phyloP scores from a whole-genome alignment of 2,888 invertebrate genomes.

The Oscheius myriophilus region DNA sequence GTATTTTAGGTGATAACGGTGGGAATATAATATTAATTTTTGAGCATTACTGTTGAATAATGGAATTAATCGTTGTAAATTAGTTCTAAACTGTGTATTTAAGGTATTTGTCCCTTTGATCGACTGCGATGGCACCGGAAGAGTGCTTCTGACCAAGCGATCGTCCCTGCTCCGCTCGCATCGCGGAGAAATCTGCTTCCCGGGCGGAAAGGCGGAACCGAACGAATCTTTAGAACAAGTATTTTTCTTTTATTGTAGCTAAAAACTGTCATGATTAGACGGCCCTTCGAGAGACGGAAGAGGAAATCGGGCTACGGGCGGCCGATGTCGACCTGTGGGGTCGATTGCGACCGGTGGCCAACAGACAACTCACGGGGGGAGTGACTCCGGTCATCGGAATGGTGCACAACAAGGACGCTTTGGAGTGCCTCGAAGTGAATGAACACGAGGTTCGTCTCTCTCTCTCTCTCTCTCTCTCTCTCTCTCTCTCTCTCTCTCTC shows the following conservation, averaged over 20 bases:
- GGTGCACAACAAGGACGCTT: slow-evolving; percentile 28
- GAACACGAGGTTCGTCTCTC: slow-evolving; percentile 37
- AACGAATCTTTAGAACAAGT: slow-evolving; percentile 55
- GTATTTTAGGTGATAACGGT: too few species aligned
- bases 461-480: slow-evolving; percentile 7
- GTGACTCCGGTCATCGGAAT: slow-evolving; percentile 53
- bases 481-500: slow-evolving; percentile 7
- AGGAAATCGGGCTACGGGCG: slow-evolving; percentile 56
- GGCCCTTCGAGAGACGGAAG: slow-evolving; percentile 59
- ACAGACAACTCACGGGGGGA: slow-evolving; percentile 39
- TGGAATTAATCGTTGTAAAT: too few species aligned
- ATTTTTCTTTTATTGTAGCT: slow-evolving; percentile 31
- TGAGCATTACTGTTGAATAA: too few species aligned
- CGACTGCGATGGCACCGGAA: slow-evolving; percentile 32
- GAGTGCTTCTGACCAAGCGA: slow-evolving; percentile 57
- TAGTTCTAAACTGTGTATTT: too few species aligned
- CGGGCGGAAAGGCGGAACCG: slow-evolving; percentile 62
- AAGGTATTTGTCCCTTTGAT: slow-evolving; percentile 53
- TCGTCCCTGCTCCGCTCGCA: slow-evolving; percentile 58
- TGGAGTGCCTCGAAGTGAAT: slow-evolving; percentile 34
- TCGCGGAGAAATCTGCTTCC: slow-evolving; percentile 66
- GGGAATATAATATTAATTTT: too few species aligned
- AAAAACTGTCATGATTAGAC: too few species aligned
- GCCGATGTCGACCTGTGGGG: slow-evolving; percentile 54
- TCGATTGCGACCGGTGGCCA: slow-evolving; percentile 41